phyloP scores from a whole-genome alignment of 2,888 invertebrate species.

The Copidosoma aretas region DNA sequence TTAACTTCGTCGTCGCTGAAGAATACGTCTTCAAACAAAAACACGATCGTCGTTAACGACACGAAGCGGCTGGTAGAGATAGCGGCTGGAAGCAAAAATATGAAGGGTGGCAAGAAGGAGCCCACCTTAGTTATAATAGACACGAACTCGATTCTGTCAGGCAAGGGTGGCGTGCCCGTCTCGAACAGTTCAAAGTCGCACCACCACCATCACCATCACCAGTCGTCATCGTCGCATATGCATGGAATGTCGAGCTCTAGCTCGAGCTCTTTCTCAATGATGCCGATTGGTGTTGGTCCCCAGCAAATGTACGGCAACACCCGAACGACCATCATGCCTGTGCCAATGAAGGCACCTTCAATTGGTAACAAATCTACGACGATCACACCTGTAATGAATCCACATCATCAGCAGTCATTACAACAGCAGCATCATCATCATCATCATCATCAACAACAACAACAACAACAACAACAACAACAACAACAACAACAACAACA shows the following conservation, averaged over 20 bases:
- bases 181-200: constrained; percentile 49
- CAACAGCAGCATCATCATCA: constrained; percentile 18
- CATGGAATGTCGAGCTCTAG: constrained; percentile 50
- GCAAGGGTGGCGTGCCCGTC: constrained; percentile 68
- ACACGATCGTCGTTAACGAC: constrained; percentile 73
- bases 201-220: constrained; percentile 32
- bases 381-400: constrained; percentile 46
- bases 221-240: constrained; percentile 34
- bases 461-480: constrained; percentile 43
- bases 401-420: constrained; percentile 30
- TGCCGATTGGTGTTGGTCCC: constrained; percentile 63
- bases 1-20: constrained; percentile 16
- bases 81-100: constrained; percentile 68
- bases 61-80: constrained; percentile 76
- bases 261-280: constrained; percentile 60
- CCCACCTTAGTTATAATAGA: constrained; percentile 81
- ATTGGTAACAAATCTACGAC: constrained; percentile 49
- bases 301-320: constrained; percentile 63
- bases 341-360: constrained; percentile 60
- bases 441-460: too few relatives aligned
- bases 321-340: constrained; percentile 67
- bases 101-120: constrained; percentile 70
- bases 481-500: constrained; percentile 17
- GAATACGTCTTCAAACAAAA: constrained; percentile 48
- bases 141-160: constrained; percentile 74